Evolutionary conservation across 2,888 invertebrate species (phyloP), one percentile per base, ranked within the genome.

Genomic region (Lycophotia porphyrea): DNA sequence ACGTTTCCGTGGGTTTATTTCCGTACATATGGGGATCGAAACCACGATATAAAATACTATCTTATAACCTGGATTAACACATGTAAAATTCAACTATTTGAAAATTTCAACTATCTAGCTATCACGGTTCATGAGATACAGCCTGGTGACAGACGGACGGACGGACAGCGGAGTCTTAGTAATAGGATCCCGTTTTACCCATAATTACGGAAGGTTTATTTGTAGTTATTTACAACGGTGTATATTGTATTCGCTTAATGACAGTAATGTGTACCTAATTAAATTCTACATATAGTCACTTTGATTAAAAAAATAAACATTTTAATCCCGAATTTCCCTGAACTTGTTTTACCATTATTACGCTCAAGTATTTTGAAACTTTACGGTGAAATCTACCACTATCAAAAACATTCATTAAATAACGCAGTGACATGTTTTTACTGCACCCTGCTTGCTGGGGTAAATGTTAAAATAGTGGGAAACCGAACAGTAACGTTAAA

Each of bases 381-480:
- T 36, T 13, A 27, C 31, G 7, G 27, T 34, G 18, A 42, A 63
- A 42, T 63, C 34, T 13, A 34, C 49, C 31, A 36, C 34, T 24
- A 34, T 36, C 7, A 52, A 71, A 65, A 65, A 34, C 42, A 61
- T n/a, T 34, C n/a, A 31, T 71, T 34, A n/a, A 39, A 52, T 34
- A 44, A 36, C 13, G 2, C 5, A 11, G 27, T 60, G n/a, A 44
- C 11, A 34, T 80, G 36, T 69, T 68, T 69, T 65, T 13, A 44
- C 21, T 64, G 44, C 49, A 5, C 18, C 8, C 0, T 13, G 18
- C 18, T 24, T n/a, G 47, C 34, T 44, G 3, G 55, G 63, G 27
- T 60, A 27, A 58, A 65, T 64, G 34, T 68, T 24, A 34, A 71
- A 71, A 71, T 71, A 31, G 55, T 49, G 47, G 73, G 0, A 52